A percentile compares a stretch with the other conserved stretches of the same genome.
Evolutionary conservation across 2,888 invertebrate species (phyloP).

Genomic region (Incurvaria masculella): DNA sequence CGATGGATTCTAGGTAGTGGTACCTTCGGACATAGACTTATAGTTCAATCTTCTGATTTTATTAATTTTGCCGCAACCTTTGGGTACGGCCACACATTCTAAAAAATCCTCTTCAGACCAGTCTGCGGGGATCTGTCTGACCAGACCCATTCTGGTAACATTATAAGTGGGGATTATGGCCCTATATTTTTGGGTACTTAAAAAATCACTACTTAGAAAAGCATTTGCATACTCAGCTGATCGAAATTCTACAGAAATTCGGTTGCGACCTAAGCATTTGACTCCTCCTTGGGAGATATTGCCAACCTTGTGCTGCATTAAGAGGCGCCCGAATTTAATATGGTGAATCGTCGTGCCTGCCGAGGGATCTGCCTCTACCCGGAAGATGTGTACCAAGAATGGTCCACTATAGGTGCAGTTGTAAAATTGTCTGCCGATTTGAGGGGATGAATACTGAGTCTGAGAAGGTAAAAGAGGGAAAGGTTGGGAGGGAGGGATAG

Average conservation of each 20-base stretch:
- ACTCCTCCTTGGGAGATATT: not conserved
- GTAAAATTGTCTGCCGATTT: too few species aligned
- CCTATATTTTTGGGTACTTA: not conserved
- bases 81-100: not conserved
- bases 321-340: not conserved
- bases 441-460: too few species aligned
- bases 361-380: not conserved
- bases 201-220: not conserved
- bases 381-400: not conserved
- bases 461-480: too few species aligned
- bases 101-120: not conserved
- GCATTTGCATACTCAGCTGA: not conserved
- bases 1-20: not conserved
- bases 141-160: not conserved
- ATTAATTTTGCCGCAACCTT: not conserved
- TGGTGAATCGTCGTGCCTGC: not conserved
- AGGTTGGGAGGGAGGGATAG: too few species aligned
- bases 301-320: not conserved
- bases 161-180: not conserved
- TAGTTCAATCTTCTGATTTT: not conserved
- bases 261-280: not conserved
- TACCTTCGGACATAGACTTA: not conserved
- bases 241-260: not conserved
- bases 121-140: not conserved
- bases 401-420: too few species aligned